A percentile compares a stretch with the other conserved stretches of the same genome.
These are phyloP conservation scores for Drosophila setosimentum DNA, from an alignment of 2,888 invertebrate species.

Conservation along the genomic window DNA sequence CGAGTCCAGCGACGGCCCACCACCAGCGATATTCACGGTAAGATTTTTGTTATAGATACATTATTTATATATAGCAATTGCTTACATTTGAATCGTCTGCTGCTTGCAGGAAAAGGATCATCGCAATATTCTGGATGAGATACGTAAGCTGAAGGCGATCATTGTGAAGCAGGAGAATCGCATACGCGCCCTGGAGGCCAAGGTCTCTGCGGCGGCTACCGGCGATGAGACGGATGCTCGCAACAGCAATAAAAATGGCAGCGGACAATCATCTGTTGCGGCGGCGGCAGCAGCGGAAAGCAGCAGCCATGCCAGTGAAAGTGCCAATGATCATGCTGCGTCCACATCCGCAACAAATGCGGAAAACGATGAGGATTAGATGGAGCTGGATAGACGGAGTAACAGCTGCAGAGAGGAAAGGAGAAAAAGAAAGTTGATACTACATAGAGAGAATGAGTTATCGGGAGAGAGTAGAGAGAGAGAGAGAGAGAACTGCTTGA, in stretches of 20 bases:
- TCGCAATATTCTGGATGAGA: constrained; percentile 94
- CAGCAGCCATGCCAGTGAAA: constrained; percentile 72
- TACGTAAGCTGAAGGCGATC: constrained; percentile 96
- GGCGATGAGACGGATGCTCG: constrained; percentile 80
- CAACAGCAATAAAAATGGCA: constrained; percentile 68
- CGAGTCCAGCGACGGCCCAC: constrained; percentile 63
- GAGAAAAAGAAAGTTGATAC: constrained; percentile 15
- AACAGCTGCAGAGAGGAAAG: constrained; percentile 6
- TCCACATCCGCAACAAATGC: constrained; percentile 53
- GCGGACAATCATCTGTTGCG: constrained; percentile 24
- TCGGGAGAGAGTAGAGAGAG: constrained; percentile 6
- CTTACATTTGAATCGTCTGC: background rate
- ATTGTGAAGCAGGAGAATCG: constrained; percentile 96
- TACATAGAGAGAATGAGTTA: constrained; percentile 1
- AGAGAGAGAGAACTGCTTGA: constrained; percentile 37
- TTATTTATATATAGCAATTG: background rate
- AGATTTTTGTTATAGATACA: constrained; percentile 53
- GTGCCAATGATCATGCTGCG: constrained; percentile 74
- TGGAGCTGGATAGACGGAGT: background rate
- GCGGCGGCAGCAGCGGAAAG: constrained; percentile 43
- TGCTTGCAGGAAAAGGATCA: constrained; percentile 86
- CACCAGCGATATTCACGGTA: constrained; percentile 83
- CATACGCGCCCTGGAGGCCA: constrained; percentile 85
- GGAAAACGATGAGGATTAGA: constrained; percentile 67
- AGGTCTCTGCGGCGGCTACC: constrained; percentile 78